phyloP scores from a whole-genome alignment of 2,888 invertebrate species.

The Torymus tubicola region DNA sequence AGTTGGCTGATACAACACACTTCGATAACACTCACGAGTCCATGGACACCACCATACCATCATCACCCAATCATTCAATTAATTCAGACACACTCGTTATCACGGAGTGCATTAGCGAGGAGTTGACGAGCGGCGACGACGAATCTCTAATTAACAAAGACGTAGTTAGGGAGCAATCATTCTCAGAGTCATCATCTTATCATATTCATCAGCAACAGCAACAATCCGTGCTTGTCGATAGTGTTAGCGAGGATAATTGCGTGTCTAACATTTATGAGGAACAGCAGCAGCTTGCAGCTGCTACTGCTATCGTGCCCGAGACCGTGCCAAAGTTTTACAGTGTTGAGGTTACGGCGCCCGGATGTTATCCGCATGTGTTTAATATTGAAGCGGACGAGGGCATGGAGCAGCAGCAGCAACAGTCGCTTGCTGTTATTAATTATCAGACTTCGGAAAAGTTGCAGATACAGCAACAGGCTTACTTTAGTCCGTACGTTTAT shows the following conservation, averaged over 20 bases:
- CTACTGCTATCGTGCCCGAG: conserved; percentile 53
- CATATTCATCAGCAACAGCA: conserved; percentile 50
- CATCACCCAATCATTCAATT: conserved; percentile 73
- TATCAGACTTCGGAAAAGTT: conserved; percentile 69
- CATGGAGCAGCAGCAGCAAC: conserved; percentile 65
- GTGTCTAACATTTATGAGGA: conserved; percentile 69
- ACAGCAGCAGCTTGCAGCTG: conserved; percentile 35
- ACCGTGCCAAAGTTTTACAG: conserved; percentile 66
- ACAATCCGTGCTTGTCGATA: conserved; percentile 57
- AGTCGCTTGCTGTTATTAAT: conserved; percentile 71
- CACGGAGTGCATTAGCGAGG: conserved; percentile 60
- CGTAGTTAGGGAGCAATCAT: conserved; percentile 52
- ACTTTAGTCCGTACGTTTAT: conserved; percentile 69
- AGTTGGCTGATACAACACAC: conserved; percentile 76
- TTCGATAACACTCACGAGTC: conserved; percentile 74
- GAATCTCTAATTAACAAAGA: conserved; percentile 57
- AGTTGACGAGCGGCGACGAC: conserved; percentile 62
- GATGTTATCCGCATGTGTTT: conserved; percentile 73
- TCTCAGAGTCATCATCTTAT: conserved; percentile 41
- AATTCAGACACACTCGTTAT: conserved; percentile 71
- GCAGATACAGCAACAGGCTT: conserved; percentile 68
- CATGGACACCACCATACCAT: conserved; percentile 69
- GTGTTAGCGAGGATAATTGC: conserved; percentile 44
- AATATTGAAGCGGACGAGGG: conserved; percentile 79
- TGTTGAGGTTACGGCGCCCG: conserved; percentile 64